Evolutionary conservation across 2,888 invertebrate genomes (phyloP), one percentile per base, ranked within the genome.

Genomic region (Sarcophaga rosellei): DNA sequence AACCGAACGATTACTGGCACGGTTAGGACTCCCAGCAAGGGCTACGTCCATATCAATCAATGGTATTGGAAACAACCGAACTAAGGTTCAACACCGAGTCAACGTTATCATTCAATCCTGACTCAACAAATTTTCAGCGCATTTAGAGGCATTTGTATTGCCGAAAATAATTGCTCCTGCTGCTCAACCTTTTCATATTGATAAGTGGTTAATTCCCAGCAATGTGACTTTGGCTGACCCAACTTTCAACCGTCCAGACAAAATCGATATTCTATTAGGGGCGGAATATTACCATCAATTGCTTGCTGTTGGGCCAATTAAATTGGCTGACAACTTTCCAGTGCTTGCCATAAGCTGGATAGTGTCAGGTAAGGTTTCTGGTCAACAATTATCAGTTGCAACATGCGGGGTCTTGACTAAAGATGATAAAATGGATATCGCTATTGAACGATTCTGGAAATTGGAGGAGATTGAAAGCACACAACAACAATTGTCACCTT

Each of bases 141-240:
- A 12, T n/a, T 61, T n/a, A n/a, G 20, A 61, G n/a, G 21, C 61
- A 4, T 53, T 53, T 53, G 12, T 53, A 35, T 35, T 35, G 35
- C 35, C 8, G 35, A 1, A 35, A 35, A 35, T 35, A 35, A 35
- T 45, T n/a, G 45, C 44, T 44, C 66, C n/a, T n/a, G n/a, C n/a
- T n/a, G n/a, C n/a, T n/a, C n/a, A n/a, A n/a, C 21, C 1, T 6
- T 21, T 17, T 25, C 12, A 25, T 17, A 65, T 65, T 35, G 63
- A 68, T 20, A 66, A 20, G 45, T 66, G 66, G 66, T 66, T 20
- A 47, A 68, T 68, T 47, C 47, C 47, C 47, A 21, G 10, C 47
- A 68, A 68, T 20, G 70, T 23, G 2, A 25, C 57, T 23, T 57
- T 70, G n/a, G 70, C 57, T 25, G 70, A 70, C 57, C 25, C 70